These are phyloP conservation scores for Drosophila gaucha DNA, from an alignment of 2,888 invertebrate genomes.

Conservation along the genomic window DNA sequence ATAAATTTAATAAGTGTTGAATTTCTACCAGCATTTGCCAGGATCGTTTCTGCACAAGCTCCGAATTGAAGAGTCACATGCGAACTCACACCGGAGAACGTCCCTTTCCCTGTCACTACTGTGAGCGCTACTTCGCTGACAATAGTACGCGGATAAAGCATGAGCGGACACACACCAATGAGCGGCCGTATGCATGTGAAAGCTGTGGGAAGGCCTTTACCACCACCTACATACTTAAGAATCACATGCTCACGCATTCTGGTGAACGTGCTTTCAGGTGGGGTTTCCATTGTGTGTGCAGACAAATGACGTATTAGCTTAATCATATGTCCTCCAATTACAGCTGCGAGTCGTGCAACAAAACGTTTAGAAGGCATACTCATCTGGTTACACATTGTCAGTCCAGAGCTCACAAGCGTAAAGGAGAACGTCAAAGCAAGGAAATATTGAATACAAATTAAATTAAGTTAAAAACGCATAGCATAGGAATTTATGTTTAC, in stretches of 20 bases:
- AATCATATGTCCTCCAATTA: background rate
- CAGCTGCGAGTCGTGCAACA: slow-evolving; percentile 60
- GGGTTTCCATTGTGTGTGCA: background rate
- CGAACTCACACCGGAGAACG: slow-evolving; percentile 70
- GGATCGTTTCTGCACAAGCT: slow-evolving; percentile 63
- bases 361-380: slow-evolving; percentile 56
- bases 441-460: slow-evolving; percentile 5
- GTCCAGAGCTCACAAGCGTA: slow-evolving; percentile 60
- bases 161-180: slow-evolving; percentile 78
- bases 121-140: slow-evolving; percentile 65
- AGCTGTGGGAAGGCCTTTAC: slow-evolving; percentile 75
- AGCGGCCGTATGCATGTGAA: slow-evolving; percentile 69
- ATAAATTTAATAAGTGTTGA: background rate
- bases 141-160: slow-evolving; percentile 71
- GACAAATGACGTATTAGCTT: background rate
- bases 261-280: slow-evolving; percentile 70
- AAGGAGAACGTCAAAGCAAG: slow-evolving; percentile 31
- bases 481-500: too few relatives aligned
- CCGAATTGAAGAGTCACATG: slow-evolving; percentile 70
- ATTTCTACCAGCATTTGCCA: slow-evolving; percentile 44
- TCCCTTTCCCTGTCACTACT: slow-evolving; percentile 68
- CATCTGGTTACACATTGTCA: slow-evolving; percentile 57
- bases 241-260: slow-evolving; percentile 68
- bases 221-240: slow-evolving; percentile 67
- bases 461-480: background rate